Percentiles rank a stretch among this genome's conserved stretches.
phyloP scores from a whole-genome alignment of 1,140 invertebrate genomes.

The Danaus plexippus region DNA sequence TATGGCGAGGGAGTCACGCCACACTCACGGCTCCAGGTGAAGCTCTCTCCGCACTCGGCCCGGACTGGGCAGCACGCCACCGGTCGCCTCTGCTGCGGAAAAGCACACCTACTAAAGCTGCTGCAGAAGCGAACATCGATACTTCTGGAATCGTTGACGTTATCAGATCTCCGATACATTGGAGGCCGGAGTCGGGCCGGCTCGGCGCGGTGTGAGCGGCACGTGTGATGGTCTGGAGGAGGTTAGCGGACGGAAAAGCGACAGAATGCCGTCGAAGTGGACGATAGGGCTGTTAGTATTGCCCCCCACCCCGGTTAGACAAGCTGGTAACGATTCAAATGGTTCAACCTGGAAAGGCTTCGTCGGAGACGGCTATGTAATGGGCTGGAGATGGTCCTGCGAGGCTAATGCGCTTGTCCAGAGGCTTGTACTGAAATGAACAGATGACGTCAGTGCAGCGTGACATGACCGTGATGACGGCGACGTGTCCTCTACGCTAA shows the following conservation, averaged over 20 bases:
- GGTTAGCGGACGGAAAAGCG: constrained; percentile 3
- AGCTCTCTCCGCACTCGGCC: constrained; percentile 50
- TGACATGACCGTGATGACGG: constrained; percentile 8
- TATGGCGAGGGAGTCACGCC: constrained; percentile 20
- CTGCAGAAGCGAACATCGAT: constrained; percentile 4
- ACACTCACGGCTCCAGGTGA: constrained; percentile 21
- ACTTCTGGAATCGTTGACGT: neutral
- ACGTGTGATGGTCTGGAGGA: neutral
- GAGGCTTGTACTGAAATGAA: constrained; percentile 69
- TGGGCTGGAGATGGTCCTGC: constrained; percentile 52
- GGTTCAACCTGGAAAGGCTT: constrained; percentile 50
- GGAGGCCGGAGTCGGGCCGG: too few species aligned
- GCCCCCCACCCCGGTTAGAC: constrained; percentile 47
- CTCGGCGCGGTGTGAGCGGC: neutral
- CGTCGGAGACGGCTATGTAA: constrained; percentile 42
- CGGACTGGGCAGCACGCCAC: constrained; percentile 58
- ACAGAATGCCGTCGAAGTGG: constrained; percentile 9
- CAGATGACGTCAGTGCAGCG: constrained; percentile 34
- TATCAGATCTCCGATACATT: neutral
- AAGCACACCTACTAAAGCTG: constrained; percentile 31
- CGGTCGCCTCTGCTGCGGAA: constrained; percentile 37
- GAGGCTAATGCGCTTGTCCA: constrained; percentile 63
- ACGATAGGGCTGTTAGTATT: constrained; percentile 33
- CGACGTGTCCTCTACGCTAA: neutral
- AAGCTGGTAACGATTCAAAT: constrained; percentile 41